Evolutionary conservation across 2,888 invertebrate species (phyloP).

Genomic region (Scaptomyza caliginosa): DNA sequence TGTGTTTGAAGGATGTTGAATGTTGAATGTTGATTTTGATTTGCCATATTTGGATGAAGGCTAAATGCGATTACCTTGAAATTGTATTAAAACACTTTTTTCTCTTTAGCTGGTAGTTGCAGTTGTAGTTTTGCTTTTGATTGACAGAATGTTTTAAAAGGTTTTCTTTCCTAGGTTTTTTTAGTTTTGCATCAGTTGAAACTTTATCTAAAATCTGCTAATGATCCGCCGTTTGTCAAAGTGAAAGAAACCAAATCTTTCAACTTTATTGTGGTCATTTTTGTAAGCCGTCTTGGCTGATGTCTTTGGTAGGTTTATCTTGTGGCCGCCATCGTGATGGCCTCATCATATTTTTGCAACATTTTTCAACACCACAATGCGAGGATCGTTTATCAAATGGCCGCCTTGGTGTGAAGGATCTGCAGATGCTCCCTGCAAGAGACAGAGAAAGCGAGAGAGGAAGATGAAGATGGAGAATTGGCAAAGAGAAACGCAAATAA

Average conservation of each 20-base stretch:
- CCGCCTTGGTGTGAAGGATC: constrained; percentile 48
- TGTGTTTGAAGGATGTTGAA: constrained; percentile 10
- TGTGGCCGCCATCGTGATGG: constrained; percentile 74
- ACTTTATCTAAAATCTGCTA: constrained; percentile 16
- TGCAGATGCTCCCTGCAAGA: constrained; percentile 42
- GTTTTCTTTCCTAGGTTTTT: too few species aligned
- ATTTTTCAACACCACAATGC: constrained; percentile 77
- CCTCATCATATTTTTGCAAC: constrained; percentile 80
- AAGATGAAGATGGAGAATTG: constrained; percentile 8
- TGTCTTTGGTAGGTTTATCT: constrained; percentile 34
- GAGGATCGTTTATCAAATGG: constrained; percentile 70
- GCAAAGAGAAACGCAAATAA: constrained; percentile 76
- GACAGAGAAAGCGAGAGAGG: constrained; percentile 1
- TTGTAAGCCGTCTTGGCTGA: background rate
- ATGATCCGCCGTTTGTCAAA: constrained; percentile 43
- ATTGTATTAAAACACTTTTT: background rate
- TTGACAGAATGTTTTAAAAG: too few species aligned
- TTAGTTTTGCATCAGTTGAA: background rate
- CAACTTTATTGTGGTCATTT: background rate
- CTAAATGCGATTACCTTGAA: background rate
- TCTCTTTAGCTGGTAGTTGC: background rate
- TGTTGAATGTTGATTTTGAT: constrained; percentile 18
- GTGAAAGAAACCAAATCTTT: constrained; percentile 9
- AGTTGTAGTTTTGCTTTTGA: background rate
- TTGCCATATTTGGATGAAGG: constrained; percentile 21